phyloP scores from a whole-genome alignment of 2,888 invertebrate species.

The Polia nebulosa region DNA sequence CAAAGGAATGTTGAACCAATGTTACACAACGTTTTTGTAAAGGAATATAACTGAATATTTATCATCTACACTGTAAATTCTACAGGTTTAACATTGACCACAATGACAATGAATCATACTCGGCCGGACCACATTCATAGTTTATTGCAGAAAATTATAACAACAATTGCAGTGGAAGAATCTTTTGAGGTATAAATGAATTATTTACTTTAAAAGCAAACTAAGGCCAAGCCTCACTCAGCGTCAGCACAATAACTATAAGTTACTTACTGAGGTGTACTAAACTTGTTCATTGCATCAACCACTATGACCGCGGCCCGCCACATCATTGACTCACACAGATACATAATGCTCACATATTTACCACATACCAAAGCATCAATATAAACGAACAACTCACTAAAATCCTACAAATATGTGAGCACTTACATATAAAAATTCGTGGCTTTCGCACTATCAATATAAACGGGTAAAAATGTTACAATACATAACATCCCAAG shows the following conservation, averaged over 20 bases:
- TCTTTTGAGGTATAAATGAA: conserved; percentile 6
- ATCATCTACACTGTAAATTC: no score
- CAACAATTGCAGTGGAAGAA: neutral
- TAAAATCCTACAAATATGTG: conserved; percentile 63
- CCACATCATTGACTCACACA: conserved; percentile 43
- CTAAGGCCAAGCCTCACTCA: conserved; percentile 8
- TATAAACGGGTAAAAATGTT: conserved; percentile 71
- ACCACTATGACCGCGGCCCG: conserved; percentile 34
- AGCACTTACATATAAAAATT: conserved; percentile 66
- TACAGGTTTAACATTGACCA: conserved; percentile 52
- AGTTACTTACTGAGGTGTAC: neutral
- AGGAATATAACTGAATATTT: conserved; percentile 50
- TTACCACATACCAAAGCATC: conserved; percentile 56
- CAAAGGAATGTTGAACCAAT: conserved; percentile 65
- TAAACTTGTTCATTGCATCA: neutral
- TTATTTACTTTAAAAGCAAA: conserved; percentile 35
- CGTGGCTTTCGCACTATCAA: conserved; percentile 63
- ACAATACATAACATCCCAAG: conserved; percentile 71
- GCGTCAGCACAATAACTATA: conserved; percentile 22
- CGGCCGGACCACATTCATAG: conserved; percentile 42
- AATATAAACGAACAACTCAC: conserved; percentile 50
- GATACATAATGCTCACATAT: conserved; percentile 66
- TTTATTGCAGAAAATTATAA: conserved; percentile 1
- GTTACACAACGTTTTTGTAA: conserved; percentile 46
- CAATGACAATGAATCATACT: conserved; percentile 51